Conservation (phyloP, 2,113 vertebrate species). For the Leptodactylus fuscus region DNA sequence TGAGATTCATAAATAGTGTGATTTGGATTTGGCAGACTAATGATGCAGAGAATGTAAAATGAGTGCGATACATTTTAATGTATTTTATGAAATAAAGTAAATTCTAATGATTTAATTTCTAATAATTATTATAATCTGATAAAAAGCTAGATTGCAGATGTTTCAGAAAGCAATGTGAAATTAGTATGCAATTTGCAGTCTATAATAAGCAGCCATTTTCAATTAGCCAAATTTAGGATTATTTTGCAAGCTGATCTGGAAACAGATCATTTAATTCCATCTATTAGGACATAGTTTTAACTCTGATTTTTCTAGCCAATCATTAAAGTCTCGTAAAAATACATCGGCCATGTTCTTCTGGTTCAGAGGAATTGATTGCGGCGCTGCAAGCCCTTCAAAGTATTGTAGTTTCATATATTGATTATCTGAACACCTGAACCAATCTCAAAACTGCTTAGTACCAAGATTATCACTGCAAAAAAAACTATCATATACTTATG, state of each 20-base stretch:
- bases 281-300: background rate
- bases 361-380: background rate
- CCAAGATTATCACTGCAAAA: too few species aligned
- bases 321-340: background rate
- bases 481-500: too few species aligned
- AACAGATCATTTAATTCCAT: background rate
- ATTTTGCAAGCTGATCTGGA: background rate
- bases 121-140: conserved; percentile 10
- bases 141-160: background rate
- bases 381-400: background rate
- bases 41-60: background rate
- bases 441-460: too few species aligned
- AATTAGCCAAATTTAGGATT: background rate
- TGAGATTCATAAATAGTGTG: too few species aligned
- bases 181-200: background rate
- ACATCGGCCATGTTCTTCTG: background rate
- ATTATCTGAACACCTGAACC: background rate
- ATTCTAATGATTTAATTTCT: background rate
- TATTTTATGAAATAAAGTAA: background rate
- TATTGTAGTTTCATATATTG: background rate
- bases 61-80: background rate
- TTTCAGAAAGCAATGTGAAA: background rate
- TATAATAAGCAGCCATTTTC: background rate
- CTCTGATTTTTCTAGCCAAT: background rate
- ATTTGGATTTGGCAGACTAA: too few species aligned